Evolutionary conservation across 2,113 vertebrate genomes (phyloP).

Genomic region (Hippocampus mohnikei): DNA sequence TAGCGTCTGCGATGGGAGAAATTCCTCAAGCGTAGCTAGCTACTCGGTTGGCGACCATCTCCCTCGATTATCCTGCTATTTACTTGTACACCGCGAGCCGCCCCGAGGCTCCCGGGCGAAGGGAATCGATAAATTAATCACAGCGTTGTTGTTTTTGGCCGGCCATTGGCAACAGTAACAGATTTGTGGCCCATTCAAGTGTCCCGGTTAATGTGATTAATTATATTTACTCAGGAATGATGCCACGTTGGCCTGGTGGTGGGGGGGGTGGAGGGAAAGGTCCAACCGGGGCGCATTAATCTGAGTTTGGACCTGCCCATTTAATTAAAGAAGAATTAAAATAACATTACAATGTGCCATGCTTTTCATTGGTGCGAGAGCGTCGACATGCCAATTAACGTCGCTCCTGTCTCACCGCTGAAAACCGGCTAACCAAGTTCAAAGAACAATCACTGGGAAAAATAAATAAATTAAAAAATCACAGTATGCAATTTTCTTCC

Average conservation of each 20-base stretch:
- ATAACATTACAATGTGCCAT: background rate
- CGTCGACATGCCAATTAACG: background rate
- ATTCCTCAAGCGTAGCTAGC: background rate
- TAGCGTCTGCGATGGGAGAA: background rate
- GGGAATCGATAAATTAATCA: constrained; percentile 5
- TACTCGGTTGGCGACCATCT: background rate
- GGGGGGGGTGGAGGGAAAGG: background rate
- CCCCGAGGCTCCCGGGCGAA: background rate
- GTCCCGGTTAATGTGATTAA: background rate
- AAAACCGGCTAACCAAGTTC: background rate
- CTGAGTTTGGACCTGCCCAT: background rate
- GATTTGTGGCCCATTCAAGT: background rate
- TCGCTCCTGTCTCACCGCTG: background rate
- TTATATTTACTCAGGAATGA: constrained; percentile 1
- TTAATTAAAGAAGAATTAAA: background rate
- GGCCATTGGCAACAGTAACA: background rate
- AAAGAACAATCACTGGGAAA: background rate
- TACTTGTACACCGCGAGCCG: background rate
- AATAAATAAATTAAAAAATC: too few relatives aligned
- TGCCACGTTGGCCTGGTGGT: background rate
- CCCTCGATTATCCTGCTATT: background rate
- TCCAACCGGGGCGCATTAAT: background rate
- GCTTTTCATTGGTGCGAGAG: background rate
- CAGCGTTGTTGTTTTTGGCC: background rate
- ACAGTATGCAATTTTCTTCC: background rate